These are phyloP conservation scores for Nipponacmea schrenckii DNA, from an alignment of 2,888 invertebrate genomes.

Conservation along the genomic window DNA sequence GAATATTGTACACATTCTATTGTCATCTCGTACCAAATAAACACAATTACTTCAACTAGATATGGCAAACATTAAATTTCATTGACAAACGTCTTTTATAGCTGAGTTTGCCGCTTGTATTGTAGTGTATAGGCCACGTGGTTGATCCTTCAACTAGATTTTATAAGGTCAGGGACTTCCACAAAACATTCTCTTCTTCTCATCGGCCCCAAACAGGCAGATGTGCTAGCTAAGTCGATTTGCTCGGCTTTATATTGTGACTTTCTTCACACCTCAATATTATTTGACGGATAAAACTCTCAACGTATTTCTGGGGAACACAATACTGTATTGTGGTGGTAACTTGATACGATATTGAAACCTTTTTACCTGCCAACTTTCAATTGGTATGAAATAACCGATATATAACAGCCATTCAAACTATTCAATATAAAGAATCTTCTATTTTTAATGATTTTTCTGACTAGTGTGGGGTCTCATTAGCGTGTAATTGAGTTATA, in stretches of 20 bases:
- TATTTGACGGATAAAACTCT: background rate
- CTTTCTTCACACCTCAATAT: conserved; percentile 8
- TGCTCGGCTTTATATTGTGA: background rate
- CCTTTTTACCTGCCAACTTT: background rate
- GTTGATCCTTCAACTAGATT: background rate
- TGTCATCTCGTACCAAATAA: conserved; percentile 4
- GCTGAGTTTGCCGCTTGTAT: conserved; percentile 5
- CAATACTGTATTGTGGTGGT: background rate
- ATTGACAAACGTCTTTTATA: conserved; percentile 8
- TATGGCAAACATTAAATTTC: conserved; percentile 7
- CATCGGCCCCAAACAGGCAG: background rate
- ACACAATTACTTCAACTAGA: conserved; percentile 6
- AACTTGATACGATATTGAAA: background rate
- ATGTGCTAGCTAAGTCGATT: conserved; percentile 6
- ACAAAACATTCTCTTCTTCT: conserved; percentile 7
- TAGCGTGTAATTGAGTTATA: no score
- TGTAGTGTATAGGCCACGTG: background rate
- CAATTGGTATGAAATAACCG: background rate
- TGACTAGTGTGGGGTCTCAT: no score
- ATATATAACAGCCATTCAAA: background rate
- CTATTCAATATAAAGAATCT: no score
- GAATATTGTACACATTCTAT: background rate
- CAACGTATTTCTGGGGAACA: background rate
- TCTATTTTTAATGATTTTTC: no score
- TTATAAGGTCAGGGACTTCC: conserved; percentile 2